These are phyloP conservation scores for Drosophila insularis DNA, from an alignment of 1,140 invertebrate genomes.

Conservation along the genomic window DNA sequence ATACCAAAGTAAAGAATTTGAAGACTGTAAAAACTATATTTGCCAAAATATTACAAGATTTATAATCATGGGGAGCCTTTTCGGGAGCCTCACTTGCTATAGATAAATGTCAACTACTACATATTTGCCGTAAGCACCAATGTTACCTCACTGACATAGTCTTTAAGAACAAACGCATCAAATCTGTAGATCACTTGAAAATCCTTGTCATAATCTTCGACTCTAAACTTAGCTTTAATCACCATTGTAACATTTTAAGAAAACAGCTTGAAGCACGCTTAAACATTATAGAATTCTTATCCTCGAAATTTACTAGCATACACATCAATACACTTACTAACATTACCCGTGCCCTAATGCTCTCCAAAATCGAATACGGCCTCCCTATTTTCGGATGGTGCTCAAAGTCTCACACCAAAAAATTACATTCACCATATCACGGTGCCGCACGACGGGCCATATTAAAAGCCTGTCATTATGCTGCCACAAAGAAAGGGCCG, in stretches of 20 bases:
- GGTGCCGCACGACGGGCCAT: not conserved
- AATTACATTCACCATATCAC: not conserved
- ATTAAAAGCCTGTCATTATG: not conserved
- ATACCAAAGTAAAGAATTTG: slow-evolving; percentile 21
- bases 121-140: slow-evolving; percentile 6
- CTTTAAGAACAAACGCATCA: slow-evolving; percentile 15
- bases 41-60: slow-evolving; percentile 1
- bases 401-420: slow-evolving; percentile 1
- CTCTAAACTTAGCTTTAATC: slow-evolving; percentile 13
- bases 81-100: slow-evolving; percentile 17
- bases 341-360: not conserved
- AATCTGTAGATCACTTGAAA: not conserved
- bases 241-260: slow-evolving; percentile 11
- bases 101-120: slow-evolving; percentile 15
- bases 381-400: not conserved
- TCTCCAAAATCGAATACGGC: not conserved
- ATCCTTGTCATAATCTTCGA: not conserved
- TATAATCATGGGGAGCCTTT: slow-evolving; percentile 14
- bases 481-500: not conserved
- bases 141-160: not conserved
- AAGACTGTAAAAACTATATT: slow-evolving; percentile 10
- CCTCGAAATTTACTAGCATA: not conserved
- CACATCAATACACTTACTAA: not conserved
- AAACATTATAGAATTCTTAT: slow-evolving; percentile 21
- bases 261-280: slow-evolving; percentile 10